phyloP scores from a whole-genome alignment of 2,888 invertebrate species.

The Synergus umbraculus region DNA sequence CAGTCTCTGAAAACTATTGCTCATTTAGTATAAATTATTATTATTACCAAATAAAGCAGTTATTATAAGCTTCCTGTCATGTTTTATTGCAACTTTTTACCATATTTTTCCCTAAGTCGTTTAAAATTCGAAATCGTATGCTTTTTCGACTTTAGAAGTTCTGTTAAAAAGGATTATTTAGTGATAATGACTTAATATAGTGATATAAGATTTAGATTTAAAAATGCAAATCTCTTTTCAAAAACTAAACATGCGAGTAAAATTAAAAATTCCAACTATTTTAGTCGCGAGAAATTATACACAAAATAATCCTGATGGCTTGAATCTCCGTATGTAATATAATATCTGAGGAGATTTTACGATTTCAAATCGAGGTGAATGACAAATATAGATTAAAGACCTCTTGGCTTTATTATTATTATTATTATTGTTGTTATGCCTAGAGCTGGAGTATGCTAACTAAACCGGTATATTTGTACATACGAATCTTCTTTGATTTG shows the following conservation, averaged over 20 bases:
- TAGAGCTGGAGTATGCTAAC: conserved; percentile 39
- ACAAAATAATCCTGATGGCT: background rate
- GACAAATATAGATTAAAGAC: background rate
- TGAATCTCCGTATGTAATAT: background rate
- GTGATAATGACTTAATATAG: background rate
- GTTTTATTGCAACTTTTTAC: conserved; percentile 15
- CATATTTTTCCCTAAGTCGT: background rate
- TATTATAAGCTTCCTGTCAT: conserved; percentile 28
- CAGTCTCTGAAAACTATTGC: conserved; percentile 18
- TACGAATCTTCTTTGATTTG: conserved; percentile 66
- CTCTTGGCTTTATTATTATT: background rate
- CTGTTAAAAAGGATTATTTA: conserved; percentile 17
- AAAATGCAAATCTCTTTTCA: background rate
- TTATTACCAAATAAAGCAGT: conserved; percentile 19
- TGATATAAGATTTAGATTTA: background rate
- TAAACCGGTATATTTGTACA: conserved; percentile 62
- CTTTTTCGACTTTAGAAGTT: background rate
- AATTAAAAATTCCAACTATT: background rate
- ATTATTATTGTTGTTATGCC: conserved; percentile 5
- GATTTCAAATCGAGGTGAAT: background rate
- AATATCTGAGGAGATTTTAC: background rate
- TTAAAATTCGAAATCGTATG: background rate
- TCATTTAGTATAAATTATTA: conserved; percentile 30
- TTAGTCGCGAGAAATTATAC: background rate
- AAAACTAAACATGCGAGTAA: background rate